Percentiles rank a stretch among this genome's conserved stretches.
These are phyloP conservation scores for Drosophila kambysellisi DNA, from an alignment of 2,888 invertebrate species.

Conservation along the genomic window DNA sequence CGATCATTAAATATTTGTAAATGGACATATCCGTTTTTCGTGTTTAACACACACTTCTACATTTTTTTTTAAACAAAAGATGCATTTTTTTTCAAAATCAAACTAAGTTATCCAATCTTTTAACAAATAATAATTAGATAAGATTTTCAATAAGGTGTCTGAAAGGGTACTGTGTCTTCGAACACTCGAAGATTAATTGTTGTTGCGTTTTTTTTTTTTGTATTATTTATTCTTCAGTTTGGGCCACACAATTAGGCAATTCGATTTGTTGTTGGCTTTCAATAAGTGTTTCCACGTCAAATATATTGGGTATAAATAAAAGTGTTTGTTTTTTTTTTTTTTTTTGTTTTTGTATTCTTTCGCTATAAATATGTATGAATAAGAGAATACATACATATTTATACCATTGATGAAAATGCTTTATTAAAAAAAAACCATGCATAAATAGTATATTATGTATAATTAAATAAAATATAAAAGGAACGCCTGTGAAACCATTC, in stretches of 20 bases:
- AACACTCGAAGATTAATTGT: background rate
- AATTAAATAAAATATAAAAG: slow-evolving; percentile 67
- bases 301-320: slow-evolving; percentile 10
- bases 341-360: background rate
- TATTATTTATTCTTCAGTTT: background rate
- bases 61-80: background rate
- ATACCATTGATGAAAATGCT: slow-evolving; percentile 15
- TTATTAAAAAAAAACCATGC: slow-evolving; percentile 19
- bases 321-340: slow-evolving; percentile 3
- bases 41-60: background rate
- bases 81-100: background rate
- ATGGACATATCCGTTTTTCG: background rate
- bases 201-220: background rate
- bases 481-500: slow-evolving; percentile 86
- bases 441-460: slow-evolving; percentile 50
- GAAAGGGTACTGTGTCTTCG: slow-evolving; percentile 4
- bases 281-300: slow-evolving; percentile 1
- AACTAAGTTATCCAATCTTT: background rate
- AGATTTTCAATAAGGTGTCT: background rate
- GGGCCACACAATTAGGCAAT: background rate
- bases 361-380: slow-evolving; percentile 11
- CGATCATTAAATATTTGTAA: background rate
- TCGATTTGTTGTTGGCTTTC: background rate
- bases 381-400: slow-evolving; percentile 23
- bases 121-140: background rate